Evolutionary conservation across 2,797 vertebrate genomes (phyloP).

Genomic region (Poeciliopsis presidionis): DNA sequence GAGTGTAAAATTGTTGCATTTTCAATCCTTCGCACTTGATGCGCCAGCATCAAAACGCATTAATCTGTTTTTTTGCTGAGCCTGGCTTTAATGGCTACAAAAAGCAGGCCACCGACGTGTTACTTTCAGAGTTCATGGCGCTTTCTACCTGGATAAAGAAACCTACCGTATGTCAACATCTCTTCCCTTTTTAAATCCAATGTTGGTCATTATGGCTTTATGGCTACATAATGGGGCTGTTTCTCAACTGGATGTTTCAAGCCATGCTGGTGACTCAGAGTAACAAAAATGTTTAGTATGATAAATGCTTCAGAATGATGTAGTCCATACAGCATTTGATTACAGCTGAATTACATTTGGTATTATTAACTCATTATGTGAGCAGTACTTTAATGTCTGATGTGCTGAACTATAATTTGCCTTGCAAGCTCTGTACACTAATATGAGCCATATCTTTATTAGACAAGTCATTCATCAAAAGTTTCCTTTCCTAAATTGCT

Average conservation of each 20-base stretch:
- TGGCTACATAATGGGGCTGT: not conserved
- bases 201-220: not conserved
- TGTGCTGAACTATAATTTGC: not conserved
- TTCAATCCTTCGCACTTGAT: not conserved
- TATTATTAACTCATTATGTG: not conserved
- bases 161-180: not conserved
- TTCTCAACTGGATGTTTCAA: not conserved
- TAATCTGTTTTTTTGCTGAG: not conserved
- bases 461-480: not conserved
- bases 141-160: not conserved
- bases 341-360: not conserved
- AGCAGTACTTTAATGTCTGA: not conserved
- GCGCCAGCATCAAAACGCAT: not conserved
- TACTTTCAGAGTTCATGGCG: not conserved
- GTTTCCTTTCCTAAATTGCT: not conserved
- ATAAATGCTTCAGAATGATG: not conserved
- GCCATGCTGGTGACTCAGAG: not conserved
- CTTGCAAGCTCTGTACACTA: not conserved
- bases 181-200: not conserved
- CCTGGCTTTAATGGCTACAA: not conserved
- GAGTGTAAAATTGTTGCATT: not conserved
- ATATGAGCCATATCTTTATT: not conserved
- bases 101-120: not conserved
- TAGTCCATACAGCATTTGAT: not conserved
- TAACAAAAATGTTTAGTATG: not conserved